These are phyloP conservation scores for Ciconia maguari DNA, from an alignment of 2,113 vertebrate genomes.

Conservation along the genomic window DNA sequence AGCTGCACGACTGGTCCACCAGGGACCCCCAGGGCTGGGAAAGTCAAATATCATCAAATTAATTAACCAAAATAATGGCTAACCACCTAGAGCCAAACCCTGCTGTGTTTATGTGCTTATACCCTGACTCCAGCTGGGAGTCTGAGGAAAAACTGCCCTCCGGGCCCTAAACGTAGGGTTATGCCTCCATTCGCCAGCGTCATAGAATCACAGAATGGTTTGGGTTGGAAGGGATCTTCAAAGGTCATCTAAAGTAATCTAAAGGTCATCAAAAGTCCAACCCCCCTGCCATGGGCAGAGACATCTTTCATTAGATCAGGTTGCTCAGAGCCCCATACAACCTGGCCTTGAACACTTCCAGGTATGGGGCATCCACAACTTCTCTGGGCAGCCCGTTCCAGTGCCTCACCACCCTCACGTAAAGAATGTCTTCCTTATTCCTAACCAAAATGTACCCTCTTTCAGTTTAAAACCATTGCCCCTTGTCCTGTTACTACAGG, in stretches of 20 bases:
- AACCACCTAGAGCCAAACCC: background rate
- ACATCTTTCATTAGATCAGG: background rate
- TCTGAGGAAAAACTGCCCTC: background rate
- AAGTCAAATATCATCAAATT: background rate
- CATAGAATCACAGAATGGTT: background rate
- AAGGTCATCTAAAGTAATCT: background rate
- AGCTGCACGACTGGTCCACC: fast-evolving
- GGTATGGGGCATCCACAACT: background rate
- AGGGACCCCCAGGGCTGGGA: background rate
- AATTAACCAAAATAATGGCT: background rate
- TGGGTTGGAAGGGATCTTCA: background rate
- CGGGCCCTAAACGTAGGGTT: background rate
- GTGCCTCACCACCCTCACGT: background rate
- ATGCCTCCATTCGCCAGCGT: background rate
- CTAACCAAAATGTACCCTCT: fast-evolving
- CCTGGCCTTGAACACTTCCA: background rate
- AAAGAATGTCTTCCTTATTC: background rate
- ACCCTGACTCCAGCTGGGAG: background rate
- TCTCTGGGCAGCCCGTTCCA: background rate
- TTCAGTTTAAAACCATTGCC: background rate
- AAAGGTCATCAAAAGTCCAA: background rate
- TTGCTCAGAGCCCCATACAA: background rate
- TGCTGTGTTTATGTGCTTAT: background rate
- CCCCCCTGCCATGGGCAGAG: background rate
- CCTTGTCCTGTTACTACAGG: background rate